Conservation (phyloP, 2,888 invertebrate genomes). For the Tipula confusa region DNA sequence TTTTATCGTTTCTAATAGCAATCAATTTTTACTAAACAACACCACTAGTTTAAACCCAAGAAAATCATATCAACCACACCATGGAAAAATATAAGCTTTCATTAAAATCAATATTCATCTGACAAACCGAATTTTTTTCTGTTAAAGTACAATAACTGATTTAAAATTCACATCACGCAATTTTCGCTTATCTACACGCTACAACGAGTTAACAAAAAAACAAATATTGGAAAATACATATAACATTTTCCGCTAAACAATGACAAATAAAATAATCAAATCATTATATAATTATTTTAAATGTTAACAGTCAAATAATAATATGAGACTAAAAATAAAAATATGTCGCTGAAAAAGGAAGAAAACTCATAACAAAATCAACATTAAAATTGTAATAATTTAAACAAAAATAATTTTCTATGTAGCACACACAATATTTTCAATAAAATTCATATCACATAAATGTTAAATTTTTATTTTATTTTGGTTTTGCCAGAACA, state of each 20-base stretch:
- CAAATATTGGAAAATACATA: not conserved
- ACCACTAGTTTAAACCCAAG: not conserved
- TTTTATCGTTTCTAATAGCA: too few relatives aligned
- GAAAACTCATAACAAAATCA: not conserved
- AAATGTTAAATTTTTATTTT: not conserved
- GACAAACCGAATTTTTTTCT: not conserved
- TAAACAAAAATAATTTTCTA: not conserved
- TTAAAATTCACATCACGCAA: not conserved
- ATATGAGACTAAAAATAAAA: not conserved
- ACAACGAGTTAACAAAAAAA: not conserved
- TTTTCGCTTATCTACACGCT: not conserved
- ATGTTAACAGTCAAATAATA: not conserved
- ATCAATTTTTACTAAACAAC: too few relatives aligned
- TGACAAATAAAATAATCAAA: not conserved
- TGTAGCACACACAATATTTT: not conserved
- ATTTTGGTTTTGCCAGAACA: not conserved
- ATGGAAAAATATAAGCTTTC: not conserved
- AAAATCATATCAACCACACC: not conserved
- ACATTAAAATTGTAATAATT: not conserved
- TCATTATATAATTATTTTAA: not conserved
- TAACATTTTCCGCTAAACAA: not conserved
- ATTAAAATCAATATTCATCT: not conserved
- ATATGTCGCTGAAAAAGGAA: not conserved
- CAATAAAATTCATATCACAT: conserved; percentile 6
- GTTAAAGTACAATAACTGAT: not conserved